These are phyloP conservation scores for Gadus chalcogrammus DNA, from an alignment of 2,113 vertebrate species.

Conservation along the genomic window DNA sequence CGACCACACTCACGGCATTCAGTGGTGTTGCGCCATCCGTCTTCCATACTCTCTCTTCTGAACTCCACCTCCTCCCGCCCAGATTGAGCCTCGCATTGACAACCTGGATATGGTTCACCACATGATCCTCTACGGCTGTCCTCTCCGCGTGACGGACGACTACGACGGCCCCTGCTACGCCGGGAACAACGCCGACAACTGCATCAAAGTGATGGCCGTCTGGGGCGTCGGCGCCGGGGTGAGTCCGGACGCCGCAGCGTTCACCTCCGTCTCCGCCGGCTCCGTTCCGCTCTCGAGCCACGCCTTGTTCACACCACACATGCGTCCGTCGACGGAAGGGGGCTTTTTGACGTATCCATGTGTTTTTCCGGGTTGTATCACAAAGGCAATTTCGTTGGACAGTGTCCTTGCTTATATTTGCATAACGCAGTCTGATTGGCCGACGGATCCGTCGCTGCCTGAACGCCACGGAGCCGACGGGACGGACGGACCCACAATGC, in stretches of 20 bases:
- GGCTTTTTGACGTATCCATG: too few relatives aligned
- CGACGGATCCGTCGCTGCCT: too few relatives aligned
- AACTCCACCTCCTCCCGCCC: neutral
- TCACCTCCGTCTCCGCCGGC: too few relatives aligned
- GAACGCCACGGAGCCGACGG: too few relatives aligned
- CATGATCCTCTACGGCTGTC: constrained; percentile 76
- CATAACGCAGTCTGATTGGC: too few relatives aligned
- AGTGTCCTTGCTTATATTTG: too few relatives aligned
- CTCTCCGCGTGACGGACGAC: constrained; percentile 46
- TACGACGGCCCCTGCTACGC: constrained; percentile 62
- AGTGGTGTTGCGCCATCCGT: neutral
- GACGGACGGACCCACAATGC: too few relatives aligned
- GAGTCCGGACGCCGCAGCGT: constrained; percentile 34
- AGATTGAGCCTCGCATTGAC: constrained; percentile 70
- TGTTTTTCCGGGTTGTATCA: too few relatives aligned
- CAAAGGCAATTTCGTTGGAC: too few relatives aligned
- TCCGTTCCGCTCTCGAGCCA: too few relatives aligned
- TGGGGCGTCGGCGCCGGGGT: constrained; percentile 82
- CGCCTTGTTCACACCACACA: too few relatives aligned
- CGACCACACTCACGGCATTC: neutral
- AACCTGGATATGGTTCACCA: constrained; percentile 73
- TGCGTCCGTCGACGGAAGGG: too few relatives aligned
- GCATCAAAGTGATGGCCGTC: constrained; percentile 66
- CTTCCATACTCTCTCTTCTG: neutral
- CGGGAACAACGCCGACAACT: constrained; percentile 47